Base-by-base conservation (phyloP, 1,140 invertebrate genomes). In the Scaptodrosophila lebanonensis region DNA sequence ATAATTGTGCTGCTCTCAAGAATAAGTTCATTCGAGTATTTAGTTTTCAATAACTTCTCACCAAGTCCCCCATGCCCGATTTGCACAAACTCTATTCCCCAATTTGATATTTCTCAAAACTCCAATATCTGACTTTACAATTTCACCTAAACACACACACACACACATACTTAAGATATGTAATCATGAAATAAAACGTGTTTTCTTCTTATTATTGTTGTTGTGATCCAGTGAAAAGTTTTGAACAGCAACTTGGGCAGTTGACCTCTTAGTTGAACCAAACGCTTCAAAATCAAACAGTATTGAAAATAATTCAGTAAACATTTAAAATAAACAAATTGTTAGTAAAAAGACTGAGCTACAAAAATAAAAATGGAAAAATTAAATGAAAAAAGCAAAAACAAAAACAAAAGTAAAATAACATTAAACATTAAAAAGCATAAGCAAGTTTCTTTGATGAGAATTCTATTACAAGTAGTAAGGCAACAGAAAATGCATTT, bases 341-440 rank as follows among this genome's bases (percentile, higher is more conserved):
- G 68, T 83, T 83, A 83, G 77, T 83, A 83, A 83, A 76, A 83
- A 83, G 77, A 83, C 77, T 83, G 77, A 83, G 77, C 77, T 77
- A 83, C 71, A 83, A 83, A 83, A 66, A 66, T 70, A 53, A 44
- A 67, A 44, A 52, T 40, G 25, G 13, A 42, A 50, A 65, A 68
- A 75, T 17, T 35, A 30, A 51, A 44, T 35, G 45, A 22, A 18
- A 40, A 40, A 50, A 61, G 40, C 42, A 35, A 36, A 53, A 39
- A 63, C 35, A 49, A 49, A 52, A 58, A 40, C 6, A 38, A 17
- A 47, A 51, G 35, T n/a, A n/a, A n/a, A n/a, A n/a, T n/a, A n/a
- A n/a, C n/a, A n/a, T n/a, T n/a, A n/a, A n/a, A n/a, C n/a, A n/a
- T n/a, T n/a, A n/a, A n/a, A n/a, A n/a, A n/a, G n/a, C n/a, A n/a